phyloP scores from a whole-genome alignment of 1,140 invertebrate genomes.

The Ceratina calcarata region DNA sequence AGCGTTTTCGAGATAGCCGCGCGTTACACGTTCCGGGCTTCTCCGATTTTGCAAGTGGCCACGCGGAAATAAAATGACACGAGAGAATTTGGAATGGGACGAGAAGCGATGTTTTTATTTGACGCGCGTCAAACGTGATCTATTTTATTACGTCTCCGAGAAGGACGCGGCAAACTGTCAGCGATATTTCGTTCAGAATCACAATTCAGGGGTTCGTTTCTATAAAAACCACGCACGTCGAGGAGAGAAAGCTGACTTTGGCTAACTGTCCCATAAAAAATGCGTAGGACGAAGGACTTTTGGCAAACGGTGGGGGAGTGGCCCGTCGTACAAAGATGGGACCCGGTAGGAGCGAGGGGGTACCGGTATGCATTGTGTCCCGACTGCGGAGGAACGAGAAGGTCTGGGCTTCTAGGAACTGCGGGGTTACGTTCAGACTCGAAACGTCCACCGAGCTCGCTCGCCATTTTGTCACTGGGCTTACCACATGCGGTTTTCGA shows the following conservation, averaged over 20 bases:
- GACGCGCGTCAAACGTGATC: too few relatives aligned
- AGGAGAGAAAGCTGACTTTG: slow-evolving; percentile 29
- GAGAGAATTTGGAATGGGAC: too few relatives aligned
- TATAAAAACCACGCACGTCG: neutral
- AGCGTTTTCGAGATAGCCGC: neutral
- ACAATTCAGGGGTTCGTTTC: neutral
- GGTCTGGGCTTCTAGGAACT: slow-evolving; percentile 62
- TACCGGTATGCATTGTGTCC: slow-evolving; percentile 66
- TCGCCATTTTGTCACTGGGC: slow-evolving; percentile 24
- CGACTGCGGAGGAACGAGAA: slow-evolving; percentile 31
- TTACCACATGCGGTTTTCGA: slow-evolving; percentile 57
- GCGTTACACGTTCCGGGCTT: neutral
- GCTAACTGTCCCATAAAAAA: slow-evolving; percentile 51
- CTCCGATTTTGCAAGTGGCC: neutral
- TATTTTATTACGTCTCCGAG: too few relatives aligned
- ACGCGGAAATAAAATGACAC: neutral
- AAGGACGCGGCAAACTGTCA: neutral
- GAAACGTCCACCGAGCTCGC: slow-evolving; percentile 42
- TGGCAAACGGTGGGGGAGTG: slow-evolving; percentile 28
- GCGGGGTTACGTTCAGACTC: slow-evolving; percentile 58
- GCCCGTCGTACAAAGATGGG: neutral
- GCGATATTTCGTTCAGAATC: neutral
- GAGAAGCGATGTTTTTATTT: too few relatives aligned
- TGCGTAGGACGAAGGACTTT: slow-evolving; percentile 53
- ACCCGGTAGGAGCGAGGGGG: neutral